phyloP scores from a whole-genome alignment of 2,888 invertebrate genomes.

The Metellina segmentata region DNA sequence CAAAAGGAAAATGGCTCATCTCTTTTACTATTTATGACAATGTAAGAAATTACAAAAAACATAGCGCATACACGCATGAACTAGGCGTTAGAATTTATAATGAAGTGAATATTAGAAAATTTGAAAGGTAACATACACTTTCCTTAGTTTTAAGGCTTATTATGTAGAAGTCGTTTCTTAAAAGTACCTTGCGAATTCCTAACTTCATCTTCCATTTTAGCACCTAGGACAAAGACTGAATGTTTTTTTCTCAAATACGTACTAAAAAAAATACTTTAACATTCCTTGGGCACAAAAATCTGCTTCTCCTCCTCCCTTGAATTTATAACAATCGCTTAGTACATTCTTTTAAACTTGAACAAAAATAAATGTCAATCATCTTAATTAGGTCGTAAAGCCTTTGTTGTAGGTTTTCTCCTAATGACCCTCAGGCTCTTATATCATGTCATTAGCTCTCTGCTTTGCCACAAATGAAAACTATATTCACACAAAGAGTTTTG shows the following conservation, averaged over 20 bases:
- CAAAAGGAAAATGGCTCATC: too few species aligned
- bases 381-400: slow-evolving; percentile 62
- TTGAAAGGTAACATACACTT: background rate
- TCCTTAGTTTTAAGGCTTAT: background rate
- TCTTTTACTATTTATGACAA: too few species aligned
- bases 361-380: slow-evolving; percentile 60
- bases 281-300: slow-evolving; percentile 4
- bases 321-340: slow-evolving; percentile 27
- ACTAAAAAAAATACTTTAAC: slow-evolving; percentile 15
- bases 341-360: slow-evolving; percentile 27
- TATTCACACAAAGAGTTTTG: slow-evolving; percentile 49
- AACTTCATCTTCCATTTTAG: background rate
- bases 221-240: slow-evolving; percentile 13
- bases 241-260: background rate
- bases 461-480: slow-evolving; percentile 56
- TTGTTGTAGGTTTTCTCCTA: slow-evolving; percentile 45
- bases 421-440: slow-evolving; percentile 57
- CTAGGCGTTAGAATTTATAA: background rate
- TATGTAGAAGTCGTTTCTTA: background rate
- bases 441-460: slow-evolving; percentile 56
- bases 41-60: too few species aligned
- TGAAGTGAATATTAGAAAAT: background rate
- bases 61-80: background rate
- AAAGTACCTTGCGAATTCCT: background rate
- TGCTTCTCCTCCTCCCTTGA: background rate